These are phyloP conservation scores for Amblyraja radiata DNA, from an alignment of 2,797 vertebrate species.

Conservation along the genomic window DNA sequence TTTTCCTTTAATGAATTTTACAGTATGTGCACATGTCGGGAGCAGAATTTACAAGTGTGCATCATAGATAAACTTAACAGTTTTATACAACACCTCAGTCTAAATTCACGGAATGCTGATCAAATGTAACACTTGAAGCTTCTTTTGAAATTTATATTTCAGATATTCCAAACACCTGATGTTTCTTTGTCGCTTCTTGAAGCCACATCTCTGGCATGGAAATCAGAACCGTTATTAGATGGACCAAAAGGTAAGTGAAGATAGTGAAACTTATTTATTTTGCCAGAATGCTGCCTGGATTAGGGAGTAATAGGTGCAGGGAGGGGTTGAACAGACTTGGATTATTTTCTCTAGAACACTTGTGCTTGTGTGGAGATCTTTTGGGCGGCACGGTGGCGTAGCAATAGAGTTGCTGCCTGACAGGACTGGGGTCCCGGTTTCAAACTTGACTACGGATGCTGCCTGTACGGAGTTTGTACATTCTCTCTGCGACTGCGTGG, in stretches of 20 bases:
- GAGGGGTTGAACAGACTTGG: no score
- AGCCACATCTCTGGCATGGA: neutral
- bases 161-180: neutral
- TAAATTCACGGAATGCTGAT: no score
- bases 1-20: neutral
- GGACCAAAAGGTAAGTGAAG: constrained; percentile 15
- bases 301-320: no score
- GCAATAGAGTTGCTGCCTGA: no score
- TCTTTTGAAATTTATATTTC: neutral
- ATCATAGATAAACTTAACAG: neutral
- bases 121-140: neutral
- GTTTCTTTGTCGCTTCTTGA: neutral
- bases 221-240: neutral
- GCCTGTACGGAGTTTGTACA: no score
- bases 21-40: neutral
- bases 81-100: neutral
- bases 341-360: no score
- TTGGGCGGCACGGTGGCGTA: no score
- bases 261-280: neutral
- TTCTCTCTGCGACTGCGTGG: no score
- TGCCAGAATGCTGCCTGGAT: no score
- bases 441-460: no score
- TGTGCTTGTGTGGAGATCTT: no score
- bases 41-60: neutral
- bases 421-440: no score